phyloP scores from a whole-genome alignment of 2,888 invertebrate genomes.

The Rhagonycha lutea region DNA sequence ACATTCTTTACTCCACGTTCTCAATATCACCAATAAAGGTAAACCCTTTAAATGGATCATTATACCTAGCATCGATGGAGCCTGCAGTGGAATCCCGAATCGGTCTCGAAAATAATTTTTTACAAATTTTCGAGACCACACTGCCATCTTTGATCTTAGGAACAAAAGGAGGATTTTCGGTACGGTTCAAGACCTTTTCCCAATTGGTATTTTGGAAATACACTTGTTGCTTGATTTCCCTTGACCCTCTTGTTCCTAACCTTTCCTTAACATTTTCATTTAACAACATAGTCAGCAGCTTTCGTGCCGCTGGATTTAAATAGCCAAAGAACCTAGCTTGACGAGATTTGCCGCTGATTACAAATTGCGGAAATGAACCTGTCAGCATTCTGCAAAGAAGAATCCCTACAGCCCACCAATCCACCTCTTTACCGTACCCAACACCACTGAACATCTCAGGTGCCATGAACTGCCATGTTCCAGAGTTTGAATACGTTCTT shows the following conservation, averaged over 20 bases:
- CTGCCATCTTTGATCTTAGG: not conserved
- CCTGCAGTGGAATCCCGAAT: not conserved
- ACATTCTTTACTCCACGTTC: not conserved
- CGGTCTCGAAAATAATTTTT: not conserved
- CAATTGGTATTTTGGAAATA: not conserved
- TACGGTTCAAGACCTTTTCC: not conserved
- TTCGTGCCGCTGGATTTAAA: not conserved
- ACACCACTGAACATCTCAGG: not conserved
- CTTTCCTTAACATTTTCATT: not conserved
- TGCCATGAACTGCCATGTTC: not conserved
- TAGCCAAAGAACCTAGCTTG: not conserved
- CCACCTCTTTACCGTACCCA: not conserved
- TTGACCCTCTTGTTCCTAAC: not conserved
- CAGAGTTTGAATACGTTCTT: not conserved
- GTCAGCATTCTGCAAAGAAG: not conserved
- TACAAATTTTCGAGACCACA: not conserved
- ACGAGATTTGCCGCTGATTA: not conserved
- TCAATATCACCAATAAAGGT: too few relatives aligned
- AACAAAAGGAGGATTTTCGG: not conserved
- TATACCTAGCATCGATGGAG: not conserved
- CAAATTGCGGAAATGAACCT: not conserved
- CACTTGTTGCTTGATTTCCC: not conserved
- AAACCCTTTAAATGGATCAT: not conserved
- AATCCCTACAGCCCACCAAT: not conserved
- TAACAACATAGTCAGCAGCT: not conserved